A percentile compares a stretch with the other conserved stretches of the same genome.
phyloP scores from a whole-genome alignment of 2,888 invertebrate genomes.

The Orthosia gothica region DNA sequence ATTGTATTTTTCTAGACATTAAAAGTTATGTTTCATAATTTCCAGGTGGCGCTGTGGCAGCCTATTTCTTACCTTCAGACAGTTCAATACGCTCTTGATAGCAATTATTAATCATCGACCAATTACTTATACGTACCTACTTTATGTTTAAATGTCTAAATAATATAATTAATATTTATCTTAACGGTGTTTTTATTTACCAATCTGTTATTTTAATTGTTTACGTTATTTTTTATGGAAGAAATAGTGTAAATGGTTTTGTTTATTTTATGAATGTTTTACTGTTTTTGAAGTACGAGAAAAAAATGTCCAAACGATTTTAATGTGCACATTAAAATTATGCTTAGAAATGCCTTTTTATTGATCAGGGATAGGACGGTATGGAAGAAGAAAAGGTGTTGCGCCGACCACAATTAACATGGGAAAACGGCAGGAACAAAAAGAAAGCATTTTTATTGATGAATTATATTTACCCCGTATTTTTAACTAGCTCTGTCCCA shows the following conservation, averaged over 20 bases:
- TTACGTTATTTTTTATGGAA: neutral
- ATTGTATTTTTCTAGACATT: neutral
- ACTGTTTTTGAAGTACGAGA: no score
- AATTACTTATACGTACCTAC: conserved; percentile 1
- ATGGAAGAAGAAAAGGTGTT: no score
- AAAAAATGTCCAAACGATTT: no score
- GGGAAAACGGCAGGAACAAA: no score
- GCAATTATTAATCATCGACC: neutral
- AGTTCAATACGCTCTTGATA: conserved; percentile 38
- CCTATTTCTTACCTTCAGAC: conserved; percentile 75
- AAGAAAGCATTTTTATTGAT: no score
- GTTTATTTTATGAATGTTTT: neutral
- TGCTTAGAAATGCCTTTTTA: no score
- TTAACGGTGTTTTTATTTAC: conserved; percentile 5
- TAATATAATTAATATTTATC: neutral
- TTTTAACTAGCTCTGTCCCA: no score
- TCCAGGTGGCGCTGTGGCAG: conserved; percentile 77
- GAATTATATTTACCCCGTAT: no score
- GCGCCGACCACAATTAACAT: no score
- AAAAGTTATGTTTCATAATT: neutral
- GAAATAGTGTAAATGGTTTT: neutral
- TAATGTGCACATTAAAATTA: no score
- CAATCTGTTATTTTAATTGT: neutral
- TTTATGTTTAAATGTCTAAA: neutral
- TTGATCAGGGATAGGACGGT: no score